Conservation (phyloP, 1,140 invertebrate species). For the Lerema accius region DNA sequence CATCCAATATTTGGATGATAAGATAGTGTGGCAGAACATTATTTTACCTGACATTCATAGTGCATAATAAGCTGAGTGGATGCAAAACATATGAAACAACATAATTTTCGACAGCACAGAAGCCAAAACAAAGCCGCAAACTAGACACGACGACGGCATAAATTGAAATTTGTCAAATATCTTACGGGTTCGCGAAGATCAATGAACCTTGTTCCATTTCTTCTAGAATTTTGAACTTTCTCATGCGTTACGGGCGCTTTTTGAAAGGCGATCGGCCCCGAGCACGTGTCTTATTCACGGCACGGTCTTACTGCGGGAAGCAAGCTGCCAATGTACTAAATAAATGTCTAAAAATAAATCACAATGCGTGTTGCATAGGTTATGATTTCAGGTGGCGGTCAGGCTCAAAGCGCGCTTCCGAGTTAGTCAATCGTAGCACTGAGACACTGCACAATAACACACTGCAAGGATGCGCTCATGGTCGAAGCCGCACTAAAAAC, state of each 20-base stretch:
- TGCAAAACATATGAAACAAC: slow-evolving; percentile 31
- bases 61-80: slow-evolving; percentile 13
- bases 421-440: slow-evolving; percentile 40
- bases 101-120: slow-evolving; percentile 37
- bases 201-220: slow-evolving; percentile 61
- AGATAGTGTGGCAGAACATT: neutral
- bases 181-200: slow-evolving; percentile 69
- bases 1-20: neutral
- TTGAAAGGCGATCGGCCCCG: slow-evolving; percentile 35
- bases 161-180: slow-evolving; percentile 39
- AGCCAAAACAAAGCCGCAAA: slow-evolving; percentile 42
- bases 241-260: slow-evolving; percentile 40
- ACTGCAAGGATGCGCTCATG: slow-evolving; percentile 45
- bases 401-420: slow-evolving; percentile 25
- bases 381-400: slow-evolving; percentile 56
- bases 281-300: slow-evolving; percentile 65
- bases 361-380: slow-evolving; percentile 69
- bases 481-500: slow-evolving; percentile 57
- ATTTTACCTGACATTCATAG: neutral
- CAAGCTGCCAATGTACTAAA: slow-evolving; percentile 73
- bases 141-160: slow-evolving; percentile 51
- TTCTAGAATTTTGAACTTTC: slow-evolving; percentile 43
- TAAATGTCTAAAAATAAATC: slow-evolving; percentile 79
- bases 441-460: slow-evolving; percentile 50
- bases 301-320: slow-evolving; percentile 57